Conservation (phyloP, 2,113 vertebrate genomes). For the Nesoenas mayeri region DNA sequence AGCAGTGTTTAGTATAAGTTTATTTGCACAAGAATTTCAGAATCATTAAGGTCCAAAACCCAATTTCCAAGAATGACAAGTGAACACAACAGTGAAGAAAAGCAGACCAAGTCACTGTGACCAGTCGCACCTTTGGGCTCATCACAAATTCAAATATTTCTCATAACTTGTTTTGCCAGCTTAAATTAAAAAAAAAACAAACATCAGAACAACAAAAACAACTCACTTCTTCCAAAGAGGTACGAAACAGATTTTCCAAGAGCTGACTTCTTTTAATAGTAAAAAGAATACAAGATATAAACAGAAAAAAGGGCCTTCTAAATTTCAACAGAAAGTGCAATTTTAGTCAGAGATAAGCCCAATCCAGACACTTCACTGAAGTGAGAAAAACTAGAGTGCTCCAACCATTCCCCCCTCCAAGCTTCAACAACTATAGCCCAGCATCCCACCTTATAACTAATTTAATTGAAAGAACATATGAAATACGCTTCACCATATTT, state of each 20-base stretch:
- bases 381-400: background rate
- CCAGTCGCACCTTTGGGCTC: background rate
- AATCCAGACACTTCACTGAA: background rate
- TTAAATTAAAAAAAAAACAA: background rate
- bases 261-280: background rate
- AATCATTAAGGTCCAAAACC: conserved; percentile 15
- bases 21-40: conserved; percentile 54
- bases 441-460: background rate
- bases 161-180: background rate
- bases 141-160: background rate
- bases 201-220: too few species aligned
- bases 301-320: background rate
- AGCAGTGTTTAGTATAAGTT: background rate
- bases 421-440: background rate
- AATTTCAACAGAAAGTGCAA: background rate
- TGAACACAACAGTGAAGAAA: conserved; percentile 37
- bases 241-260: background rate
- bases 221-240: background rate
- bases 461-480: background rate
- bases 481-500: background rate
- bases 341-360: conserved; percentile 18
- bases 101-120: background rate
- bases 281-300: background rate
- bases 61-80: background rate
- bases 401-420: background rate